Conservation (phyloP, 2,888 invertebrate species). For the Cataglyphis altisquamis region DNA sequence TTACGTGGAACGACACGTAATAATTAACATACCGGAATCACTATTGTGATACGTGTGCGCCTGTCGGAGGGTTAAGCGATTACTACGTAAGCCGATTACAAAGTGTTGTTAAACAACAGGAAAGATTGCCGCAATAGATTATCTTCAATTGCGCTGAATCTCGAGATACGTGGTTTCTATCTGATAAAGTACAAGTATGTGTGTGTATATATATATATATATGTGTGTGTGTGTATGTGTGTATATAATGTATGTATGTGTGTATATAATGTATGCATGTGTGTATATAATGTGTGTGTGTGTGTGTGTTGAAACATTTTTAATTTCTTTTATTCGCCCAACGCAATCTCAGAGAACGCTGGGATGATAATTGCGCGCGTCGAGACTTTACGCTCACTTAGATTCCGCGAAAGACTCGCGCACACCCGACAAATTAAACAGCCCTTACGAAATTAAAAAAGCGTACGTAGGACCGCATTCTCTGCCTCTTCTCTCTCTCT, state of each 20-base stretch:
- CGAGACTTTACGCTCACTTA: background rate
- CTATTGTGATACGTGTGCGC: background rate
- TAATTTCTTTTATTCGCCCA: background rate
- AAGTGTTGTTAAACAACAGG: conserved; percentile 11
- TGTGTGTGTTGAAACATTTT: background rate
- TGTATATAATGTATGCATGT: too few species aligned
- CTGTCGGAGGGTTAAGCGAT: background rate
- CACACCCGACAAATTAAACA: background rate
- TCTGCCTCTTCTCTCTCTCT: too few species aligned
- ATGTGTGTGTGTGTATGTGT: background rate
- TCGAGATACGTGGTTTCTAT: background rate
- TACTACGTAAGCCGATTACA: conserved; percentile 19
- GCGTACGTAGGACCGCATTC: background rate
- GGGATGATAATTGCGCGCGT: background rate
- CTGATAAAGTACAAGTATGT: background rate
- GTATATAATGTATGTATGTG: background rate
- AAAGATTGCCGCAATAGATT: background rate
- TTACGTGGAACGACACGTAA: conserved; percentile 2
- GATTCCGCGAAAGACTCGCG: background rate
- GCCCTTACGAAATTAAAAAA: background rate
- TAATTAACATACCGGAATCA: background rate
- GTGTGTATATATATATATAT: too few species aligned
- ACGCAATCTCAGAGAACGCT: background rate
- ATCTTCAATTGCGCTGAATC: conserved; percentile 2
- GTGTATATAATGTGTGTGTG: too few species aligned